These are phyloP conservation scores for Drosophila quasianomalipes DNA, from an alignment of 2,888 invertebrate genomes.

Conservation along the genomic window DNA sequence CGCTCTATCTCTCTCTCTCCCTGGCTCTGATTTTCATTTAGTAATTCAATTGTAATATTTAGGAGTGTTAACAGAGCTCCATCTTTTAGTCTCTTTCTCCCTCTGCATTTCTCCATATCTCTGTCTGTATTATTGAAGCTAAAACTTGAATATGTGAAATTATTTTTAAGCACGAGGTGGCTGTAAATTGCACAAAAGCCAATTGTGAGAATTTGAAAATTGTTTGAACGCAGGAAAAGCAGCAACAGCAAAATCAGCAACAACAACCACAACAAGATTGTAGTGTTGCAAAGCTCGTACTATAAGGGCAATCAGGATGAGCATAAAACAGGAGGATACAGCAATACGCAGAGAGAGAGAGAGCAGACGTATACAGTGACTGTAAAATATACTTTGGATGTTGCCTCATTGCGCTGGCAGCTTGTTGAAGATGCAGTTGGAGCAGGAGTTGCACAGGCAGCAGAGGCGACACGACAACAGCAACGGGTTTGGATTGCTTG, in stretches of 20 bases:
- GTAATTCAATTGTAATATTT: not conserved
- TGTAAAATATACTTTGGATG: slow-evolving; percentile 60
- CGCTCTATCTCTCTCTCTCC: not conserved
- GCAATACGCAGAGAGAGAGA: slow-evolving; percentile 4
- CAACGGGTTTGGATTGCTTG: slow-evolving; percentile 47
- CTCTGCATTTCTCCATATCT: not conserved
- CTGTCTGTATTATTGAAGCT: slow-evolving; percentile 36
- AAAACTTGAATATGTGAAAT: slow-evolving; percentile 62
- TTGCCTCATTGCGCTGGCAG: slow-evolving; percentile 43
- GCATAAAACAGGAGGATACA: slow-evolving; percentile 37
- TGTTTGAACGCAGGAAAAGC: slow-evolving; percentile 56
- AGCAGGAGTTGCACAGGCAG: slow-evolving; percentile 32
- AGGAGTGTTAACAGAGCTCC: slow-evolving; percentile 2
- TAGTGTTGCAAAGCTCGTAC: slow-evolving; percentile 14
- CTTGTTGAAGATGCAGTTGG: slow-evolving; percentile 41
- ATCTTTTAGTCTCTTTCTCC: not conserved
- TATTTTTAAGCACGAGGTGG: slow-evolving; percentile 67
- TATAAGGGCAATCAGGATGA: slow-evolving; percentile 31
- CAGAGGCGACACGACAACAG: slow-evolving; percentile 34
- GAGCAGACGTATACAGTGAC: slow-evolving; percentile 25
- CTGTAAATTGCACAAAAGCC: slow-evolving; percentile 76
- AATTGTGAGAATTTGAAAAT: slow-evolving; percentile 72
- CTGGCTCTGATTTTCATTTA: not conserved
- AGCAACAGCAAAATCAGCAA: slow-evolving; percentile 10
- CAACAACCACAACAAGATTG: slow-evolving; percentile 20